phyloP scores from a whole-genome alignment of 1,140 invertebrate genomes.

The Drosophila tropicalis region DNA sequence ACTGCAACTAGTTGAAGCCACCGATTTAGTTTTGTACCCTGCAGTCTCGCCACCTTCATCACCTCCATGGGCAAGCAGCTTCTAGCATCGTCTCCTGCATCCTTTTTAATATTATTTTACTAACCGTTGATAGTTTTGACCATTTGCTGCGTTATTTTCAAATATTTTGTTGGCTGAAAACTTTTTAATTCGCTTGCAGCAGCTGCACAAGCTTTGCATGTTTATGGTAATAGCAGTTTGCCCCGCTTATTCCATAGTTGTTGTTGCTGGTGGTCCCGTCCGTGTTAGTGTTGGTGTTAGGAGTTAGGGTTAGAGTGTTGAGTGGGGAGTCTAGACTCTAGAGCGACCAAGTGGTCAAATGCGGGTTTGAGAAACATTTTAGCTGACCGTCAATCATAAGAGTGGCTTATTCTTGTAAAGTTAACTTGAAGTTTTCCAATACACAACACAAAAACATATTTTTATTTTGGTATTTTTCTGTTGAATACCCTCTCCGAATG shows the following conservation, averaged over 20 bases:
- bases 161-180: conserved; percentile 49
- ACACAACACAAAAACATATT: background rate
- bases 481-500: conserved; percentile 27
- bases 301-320: background rate
- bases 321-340: background rate
- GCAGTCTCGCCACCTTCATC: conserved; percentile 14
- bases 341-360: conserved; percentile 3
- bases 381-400: background rate
- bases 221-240: conserved; percentile 68
- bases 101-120: background rate
- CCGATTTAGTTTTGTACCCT: background rate
- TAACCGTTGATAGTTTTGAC: conserved; percentile 50
- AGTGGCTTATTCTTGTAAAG: background rate
- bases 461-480: conserved; percentile 52
- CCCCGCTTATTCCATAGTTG: conserved; percentile 1
- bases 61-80: background rate
- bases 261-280: conserved; percentile 8
- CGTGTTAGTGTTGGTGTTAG: background rate
- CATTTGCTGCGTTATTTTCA: conserved; percentile 56
- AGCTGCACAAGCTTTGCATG: conserved; percentile 64
- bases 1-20: background rate
- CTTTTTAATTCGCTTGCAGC: conserved; percentile 66
- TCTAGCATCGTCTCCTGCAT: background rate
- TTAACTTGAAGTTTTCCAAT: background rate
- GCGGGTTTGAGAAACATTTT: background rate